phyloP scores from a whole-genome alignment of 2,113 vertebrate species.

The Tychaedon coryphoeus region DNA sequence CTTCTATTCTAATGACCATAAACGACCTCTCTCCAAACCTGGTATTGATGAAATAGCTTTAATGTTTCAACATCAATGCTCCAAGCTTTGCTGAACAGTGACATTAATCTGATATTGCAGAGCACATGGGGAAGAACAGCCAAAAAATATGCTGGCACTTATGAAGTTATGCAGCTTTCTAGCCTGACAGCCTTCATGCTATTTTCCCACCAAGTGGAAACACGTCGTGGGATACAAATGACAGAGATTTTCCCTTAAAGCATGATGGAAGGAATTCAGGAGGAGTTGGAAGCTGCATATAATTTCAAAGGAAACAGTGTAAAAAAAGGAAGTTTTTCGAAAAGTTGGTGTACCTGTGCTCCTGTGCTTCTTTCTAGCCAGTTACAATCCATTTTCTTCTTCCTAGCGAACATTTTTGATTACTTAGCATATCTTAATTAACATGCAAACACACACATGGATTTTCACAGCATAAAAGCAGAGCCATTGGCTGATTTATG shows the following conservation, averaged over 20 bases:
- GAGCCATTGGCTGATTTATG: constrained; percentile 55
- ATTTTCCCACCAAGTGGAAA: constrained; percentile 14
- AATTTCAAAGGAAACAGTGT: background rate
- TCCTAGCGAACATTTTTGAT: constrained; percentile 15
- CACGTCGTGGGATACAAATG: background rate
- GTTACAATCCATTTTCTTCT: background rate
- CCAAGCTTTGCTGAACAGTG: constrained; percentile 44
- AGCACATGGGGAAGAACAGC: constrained; percentile 20
- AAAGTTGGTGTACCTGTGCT: background rate
- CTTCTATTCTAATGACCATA: constrained; percentile 46
- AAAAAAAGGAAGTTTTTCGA: background rate
- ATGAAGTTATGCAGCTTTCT: background rate
- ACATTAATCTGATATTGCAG: constrained; percentile 49
- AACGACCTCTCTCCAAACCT: constrained; percentile 46
- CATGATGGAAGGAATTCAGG: background rate
- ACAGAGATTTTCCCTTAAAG: background rate
- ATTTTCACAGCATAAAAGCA: constrained; percentile 7
- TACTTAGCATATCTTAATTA: constrained; percentile 34
- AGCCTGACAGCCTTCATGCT: constrained; percentile 21
- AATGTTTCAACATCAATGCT: constrained; percentile 54
- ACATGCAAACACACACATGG: constrained; percentile 19
- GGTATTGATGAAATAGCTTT: constrained; percentile 58
- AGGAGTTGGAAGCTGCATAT: background rate
- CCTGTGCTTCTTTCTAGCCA: background rate
- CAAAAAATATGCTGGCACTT: background rate